A percentile compares a stretch with the other conserved stretches of the same genome.
These are phyloP conservation scores for Chlorocebus sabaeus DNA, from an alignment of 2,113 vertebrate genomes.

Conservation along the genomic window DNA sequence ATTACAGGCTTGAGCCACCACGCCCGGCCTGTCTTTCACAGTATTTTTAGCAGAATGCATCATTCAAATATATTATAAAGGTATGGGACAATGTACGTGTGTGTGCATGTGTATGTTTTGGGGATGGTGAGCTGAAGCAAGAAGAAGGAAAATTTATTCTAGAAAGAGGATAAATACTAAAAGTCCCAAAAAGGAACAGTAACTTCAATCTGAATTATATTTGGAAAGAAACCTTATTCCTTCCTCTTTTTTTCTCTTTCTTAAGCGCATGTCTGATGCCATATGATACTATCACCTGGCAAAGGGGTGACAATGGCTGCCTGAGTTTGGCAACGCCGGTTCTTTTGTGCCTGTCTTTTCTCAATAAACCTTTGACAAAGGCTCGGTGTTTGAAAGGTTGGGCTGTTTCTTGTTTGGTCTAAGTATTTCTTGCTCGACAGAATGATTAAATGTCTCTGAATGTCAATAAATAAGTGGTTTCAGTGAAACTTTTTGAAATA, in stretches of 20 bases:
- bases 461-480: conserved; percentile 61
- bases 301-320: not conserved
- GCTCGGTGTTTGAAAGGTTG: not conserved
- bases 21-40: not conserved
- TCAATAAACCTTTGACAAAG: conserved; percentile 54
- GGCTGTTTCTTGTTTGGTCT: conserved; percentile 36
- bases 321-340: not conserved
- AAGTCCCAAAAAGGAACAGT: not conserved
- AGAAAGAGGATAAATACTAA: not conserved
- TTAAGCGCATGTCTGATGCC: not conserved
- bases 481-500: conserved; percentile 16
- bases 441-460: conserved; percentile 40
- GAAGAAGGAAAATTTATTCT: not conserved
- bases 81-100: not conserved
- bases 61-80: not conserved
- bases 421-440: conserved; percentile 20
- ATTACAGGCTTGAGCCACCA: too few species aligned
- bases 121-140: not conserved
- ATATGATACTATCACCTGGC: not conserved
- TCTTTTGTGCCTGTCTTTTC: conserved; percentile 36
- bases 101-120: too few species aligned
- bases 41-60: conserved; percentile 9
- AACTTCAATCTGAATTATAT: not conserved
- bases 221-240: not conserved
- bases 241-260: not conserved